Base-by-base conservation (phyloP, 2,113 vertebrate species). In the Excalfactoria chinensis region DNA sequence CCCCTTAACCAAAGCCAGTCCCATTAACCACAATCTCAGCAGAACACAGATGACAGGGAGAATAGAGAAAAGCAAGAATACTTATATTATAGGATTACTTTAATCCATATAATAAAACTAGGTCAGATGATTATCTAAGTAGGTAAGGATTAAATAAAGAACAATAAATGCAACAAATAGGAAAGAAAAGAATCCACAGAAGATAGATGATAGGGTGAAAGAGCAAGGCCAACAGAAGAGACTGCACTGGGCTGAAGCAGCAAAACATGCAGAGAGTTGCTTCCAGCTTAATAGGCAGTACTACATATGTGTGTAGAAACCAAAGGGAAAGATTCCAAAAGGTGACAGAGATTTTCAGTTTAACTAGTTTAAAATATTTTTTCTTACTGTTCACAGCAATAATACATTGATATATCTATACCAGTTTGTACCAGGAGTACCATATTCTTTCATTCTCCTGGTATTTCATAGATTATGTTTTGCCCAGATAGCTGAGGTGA, bases 111-210 rank as follows among this genome's bases (percentile, higher is more conserved):
- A 37, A 64, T 76, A 87, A 93, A 96, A 95, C 43, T 89, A 71
- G 92, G 87, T 94, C 86, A 95, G 84, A 87, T 92, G 63, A 93
- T 71, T 95, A 72, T 93, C 80, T 84, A 82, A 90, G 74, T 85
- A 94, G 94, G 80, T 93, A 83, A 84, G 74, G 79, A 93, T 93
- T 90, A 95, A 91, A 95, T 73, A 35, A 93, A 72, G 89, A 96
- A 83, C 58, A 91, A 1, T 60, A 93, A 94, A 7, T 60, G 28
- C n/a, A 84, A 89, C 51, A 90, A 89, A 89, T 69, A 94, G 75
- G 69, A 84, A 92, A 72, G 64, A 70, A 86, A 69, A 34, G 48
- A 90, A 87, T 77, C 40, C 26, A 28, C 80, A 62, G 80, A 91
- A 89, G 53, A 49, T 55, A 89, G 53, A 49, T 55, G 53, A 49